Evolutionary conservation across 2,888 invertebrate genomes (phyloP), one percentile per base, ranked within the genome.

Genomic region (Caenorhabditis doughertyi): DNA sequence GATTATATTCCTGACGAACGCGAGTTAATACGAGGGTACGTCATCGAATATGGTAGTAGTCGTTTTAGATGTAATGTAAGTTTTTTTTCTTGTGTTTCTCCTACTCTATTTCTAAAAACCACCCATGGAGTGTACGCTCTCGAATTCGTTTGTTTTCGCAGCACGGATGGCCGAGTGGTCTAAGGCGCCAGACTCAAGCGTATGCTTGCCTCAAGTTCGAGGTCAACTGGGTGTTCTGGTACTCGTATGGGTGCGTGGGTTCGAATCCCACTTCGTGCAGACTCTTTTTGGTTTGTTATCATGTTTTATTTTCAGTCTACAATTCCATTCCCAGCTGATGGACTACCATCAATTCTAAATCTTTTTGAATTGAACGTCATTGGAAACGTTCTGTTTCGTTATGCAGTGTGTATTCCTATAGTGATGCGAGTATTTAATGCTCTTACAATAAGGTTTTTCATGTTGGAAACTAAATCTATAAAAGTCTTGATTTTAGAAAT

Each of bases 161-260:
- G 72, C 72, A 72, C 47, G 88, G 89, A 87, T 90, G 92, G 92
- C 92, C 92, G 92, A 92, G 92, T 87, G 92, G 92, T 92, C 92
- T 92, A 92, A 92, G 92, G 92, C 92, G 92, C 92, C 92, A 92
- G 92, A 92, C 92, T 92, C 92, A 92, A 92, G 92, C 86, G 85
- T 60, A n/a, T n/a, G 76, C 81, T 81, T 81, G 72, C 76, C 81
- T 81, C 81, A 25, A 76, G 81, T 72, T 77, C 71, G 81, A 81
- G 81, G 76, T 70, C 42, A 18, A 62, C 81, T 84, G 84, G 81
- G 84, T 77, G 81, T 86, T 86, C 86, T 86, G 86, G 86, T 86
- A 82, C 83, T 84, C 86, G 80, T 82, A 86, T 87, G 86, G 79
- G 83, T 83, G 87, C 87, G 87, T 87, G 87, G 87, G 87, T 87